Evolutionary conservation across 2,888 invertebrate species (phyloP).

Genomic region (Drymonia ruficornis): DNA sequence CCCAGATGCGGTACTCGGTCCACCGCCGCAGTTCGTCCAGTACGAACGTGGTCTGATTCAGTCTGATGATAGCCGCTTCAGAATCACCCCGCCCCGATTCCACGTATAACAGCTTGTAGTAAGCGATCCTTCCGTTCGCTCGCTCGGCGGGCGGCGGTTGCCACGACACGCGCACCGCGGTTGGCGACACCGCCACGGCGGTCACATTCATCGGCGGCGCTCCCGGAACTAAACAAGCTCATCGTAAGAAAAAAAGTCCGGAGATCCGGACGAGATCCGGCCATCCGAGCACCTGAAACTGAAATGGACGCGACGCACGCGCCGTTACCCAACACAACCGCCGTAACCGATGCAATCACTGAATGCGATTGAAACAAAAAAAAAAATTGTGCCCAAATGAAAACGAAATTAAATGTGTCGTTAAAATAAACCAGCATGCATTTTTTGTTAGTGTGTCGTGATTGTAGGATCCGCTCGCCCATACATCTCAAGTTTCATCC

Average conservation of each 20-base stretch:
- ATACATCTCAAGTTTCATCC: constrained; percentile 72
- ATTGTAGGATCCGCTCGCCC: constrained; percentile 78
- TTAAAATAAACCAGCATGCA: constrained; percentile 72
- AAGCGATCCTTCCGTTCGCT: constrained; percentile 96
- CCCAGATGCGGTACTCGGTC: constrained; percentile 99
- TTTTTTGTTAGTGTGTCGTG: constrained; percentile 52
- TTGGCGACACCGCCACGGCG: constrained; percentile 94
- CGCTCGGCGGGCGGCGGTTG: constrained; percentile 95
- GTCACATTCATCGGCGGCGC: constrained; percentile 98
- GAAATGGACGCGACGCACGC: constrained; percentile 53
- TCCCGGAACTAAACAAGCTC: constrained; percentile 93
- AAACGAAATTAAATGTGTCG: constrained; percentile 53
- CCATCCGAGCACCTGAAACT: constrained; percentile 59
- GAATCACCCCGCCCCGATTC: constrained; percentile 94
- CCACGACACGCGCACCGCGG: constrained; percentile 96
- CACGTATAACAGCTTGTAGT: constrained; percentile 97
- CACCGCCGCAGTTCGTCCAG: constrained; percentile 96
- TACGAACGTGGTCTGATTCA: constrained; percentile 91
- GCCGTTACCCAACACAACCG: constrained; percentile 47
- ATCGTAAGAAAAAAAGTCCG: constrained; percentile 46
- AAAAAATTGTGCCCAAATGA: constrained; percentile 67
- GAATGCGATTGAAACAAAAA: constrained; percentile 78
- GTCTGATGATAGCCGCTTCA: constrained; percentile 91
- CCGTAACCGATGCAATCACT: constrained; percentile 81
- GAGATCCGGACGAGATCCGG: constrained; percentile 27